Percentiles rank a stretch among this genome's conserved stretches.
Conservation (phyloP, 2,888 invertebrate genomes). For the Flexamia atlantica region DNA sequence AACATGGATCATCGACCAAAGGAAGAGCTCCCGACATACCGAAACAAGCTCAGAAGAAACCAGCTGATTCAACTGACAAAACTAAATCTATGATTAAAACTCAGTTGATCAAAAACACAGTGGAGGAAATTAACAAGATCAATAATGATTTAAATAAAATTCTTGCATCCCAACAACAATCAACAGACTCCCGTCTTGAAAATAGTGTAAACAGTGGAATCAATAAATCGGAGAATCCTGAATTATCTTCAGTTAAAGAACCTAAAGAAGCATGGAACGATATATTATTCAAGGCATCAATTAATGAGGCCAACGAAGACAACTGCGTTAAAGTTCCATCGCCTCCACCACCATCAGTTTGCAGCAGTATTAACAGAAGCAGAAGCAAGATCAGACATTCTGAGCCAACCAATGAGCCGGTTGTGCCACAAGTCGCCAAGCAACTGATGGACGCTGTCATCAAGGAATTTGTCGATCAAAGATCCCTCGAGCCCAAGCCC, state of each 20-base stretch:
- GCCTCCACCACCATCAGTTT: constrained; percentile 62
- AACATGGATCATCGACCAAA: constrained; percentile 52
- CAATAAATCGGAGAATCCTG: neutral
- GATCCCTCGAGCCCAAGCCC: constrained; percentile 62
- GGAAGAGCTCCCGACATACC: constrained; percentile 63
- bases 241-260: neutral
- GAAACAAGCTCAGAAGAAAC: constrained; percentile 35
- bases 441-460: constrained; percentile 76
- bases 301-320: constrained; percentile 30
- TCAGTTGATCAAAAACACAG: constrained; percentile 13
- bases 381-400: constrained; percentile 26
- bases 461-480: constrained; percentile 73
- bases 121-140: constrained; percentile 45
- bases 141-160: constrained; percentile 25
- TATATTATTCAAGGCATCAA: constrained; percentile 29
- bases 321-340: constrained; percentile 42
- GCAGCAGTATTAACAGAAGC: constrained; percentile 56
- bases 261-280: constrained; percentile 43
- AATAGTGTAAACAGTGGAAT: neutral
- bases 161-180: neutral
- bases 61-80: constrained; percentile 1
- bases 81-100: constrained; percentile 17
- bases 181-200: neutral
- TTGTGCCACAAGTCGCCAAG: constrained; percentile 71
- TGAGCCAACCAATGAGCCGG: constrained; percentile 30